Evolutionary conservation across 2,113 vertebrate species (phyloP), one percentile per base, ranked within the genome.

Genomic region (Xerus inauris): DNA sequence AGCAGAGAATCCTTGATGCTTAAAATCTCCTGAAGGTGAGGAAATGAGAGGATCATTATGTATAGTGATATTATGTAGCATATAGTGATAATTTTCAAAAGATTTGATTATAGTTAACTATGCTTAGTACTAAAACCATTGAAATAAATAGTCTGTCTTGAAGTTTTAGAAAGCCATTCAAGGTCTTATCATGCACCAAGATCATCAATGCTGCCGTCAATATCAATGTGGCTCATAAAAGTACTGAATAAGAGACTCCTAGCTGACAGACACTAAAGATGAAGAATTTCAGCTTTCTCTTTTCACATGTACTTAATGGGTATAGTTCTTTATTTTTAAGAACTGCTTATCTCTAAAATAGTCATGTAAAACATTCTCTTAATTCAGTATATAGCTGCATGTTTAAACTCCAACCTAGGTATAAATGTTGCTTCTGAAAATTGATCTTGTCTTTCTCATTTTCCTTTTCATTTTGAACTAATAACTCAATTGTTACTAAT

Each of bases 391-490:
- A 59, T 30, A 57, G 20, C 32, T 86, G 28, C 7, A 45, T 38
- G 79, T 79, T 82, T 69, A 76, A 94, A 85, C 45, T 85, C 59
- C 62, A 82, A 10, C 22, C 10, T 87, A 26, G 30, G 76, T 35
- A 38, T 57, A 54, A 92, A 89, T 94, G 94, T 54, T 92, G 40
- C 51, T 93, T 62, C 51, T 93, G 89, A 30, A 90, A 64, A 73
- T 91, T 80, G 82, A 49, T 64, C 40, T 82, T 45, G 69, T 86
- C 65, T 28, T 89, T 67, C 45, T 91, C 54, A 40, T 96, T 89
- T 94, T 84, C 32, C 40, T 75, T 79, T 59, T 64, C 22, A 45
- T 76, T 19, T 32, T 6, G 35, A 59, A 82, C 65, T 84, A 45
- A 32, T 81, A 42, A 17, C 62, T 87, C 42, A 13, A 6, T 64